A percentile compares a stretch with the other conserved stretches of the same genome.
Evolutionary conservation across 2,888 invertebrate species (phyloP).

Genomic region (Protodeltote pygarga): DNA sequence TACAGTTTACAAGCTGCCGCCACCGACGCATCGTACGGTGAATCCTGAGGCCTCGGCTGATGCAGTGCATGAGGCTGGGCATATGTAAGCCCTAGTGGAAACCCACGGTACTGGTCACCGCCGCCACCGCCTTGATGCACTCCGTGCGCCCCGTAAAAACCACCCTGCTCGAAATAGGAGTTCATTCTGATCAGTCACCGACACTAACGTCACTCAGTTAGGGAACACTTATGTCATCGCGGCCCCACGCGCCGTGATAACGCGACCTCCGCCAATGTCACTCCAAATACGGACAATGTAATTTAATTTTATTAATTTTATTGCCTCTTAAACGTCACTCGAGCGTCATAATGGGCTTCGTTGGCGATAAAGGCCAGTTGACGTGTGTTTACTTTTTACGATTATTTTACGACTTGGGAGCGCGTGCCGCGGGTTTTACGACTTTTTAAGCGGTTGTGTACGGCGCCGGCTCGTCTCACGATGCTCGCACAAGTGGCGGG

Average conservation of each 20-base stretch:
- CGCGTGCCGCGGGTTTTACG: slow-evolving; percentile 85
- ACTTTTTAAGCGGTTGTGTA: slow-evolving; percentile 81
- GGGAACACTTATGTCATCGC: slow-evolving; percentile 85
- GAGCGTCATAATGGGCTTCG: slow-evolving; percentile 85
- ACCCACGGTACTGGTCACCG: slow-evolving; percentile 94
- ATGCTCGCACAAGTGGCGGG: slow-evolving; percentile 43
- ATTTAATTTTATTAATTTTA: slow-evolving; percentile 85
- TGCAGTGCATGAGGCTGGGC: slow-evolving; percentile 93
- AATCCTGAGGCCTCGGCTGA: slow-evolving; percentile 94
- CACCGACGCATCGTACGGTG: slow-evolving; percentile 96
- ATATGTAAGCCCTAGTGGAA: slow-evolving; percentile 95
- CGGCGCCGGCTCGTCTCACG: slow-evolving; percentile 71
- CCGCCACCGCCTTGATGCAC: slow-evolving; percentile 91
- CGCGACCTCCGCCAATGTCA: slow-evolving; percentile 84
- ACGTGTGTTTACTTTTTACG: slow-evolving; percentile 87
- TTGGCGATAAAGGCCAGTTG: slow-evolving; percentile 84
- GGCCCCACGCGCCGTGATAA: slow-evolving; percentile 81
- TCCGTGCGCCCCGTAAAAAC: slow-evolving; percentile 97
- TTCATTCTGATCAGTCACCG: slow-evolving; percentile 91
- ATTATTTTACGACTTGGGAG: slow-evolving; percentile 85
- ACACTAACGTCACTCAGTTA: slow-evolving; percentile 80
- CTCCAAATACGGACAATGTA: slow-evolving; percentile 77
- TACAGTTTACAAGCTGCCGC: slow-evolving; percentile 95
- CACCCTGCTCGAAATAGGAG: slow-evolving; percentile 98
- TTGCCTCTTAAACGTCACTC: slow-evolving; percentile 86